These are phyloP conservation scores for Lanistes nyassanus DNA, from an alignment of 1,140 invertebrate genomes.

Conservation along the genomic window DNA sequence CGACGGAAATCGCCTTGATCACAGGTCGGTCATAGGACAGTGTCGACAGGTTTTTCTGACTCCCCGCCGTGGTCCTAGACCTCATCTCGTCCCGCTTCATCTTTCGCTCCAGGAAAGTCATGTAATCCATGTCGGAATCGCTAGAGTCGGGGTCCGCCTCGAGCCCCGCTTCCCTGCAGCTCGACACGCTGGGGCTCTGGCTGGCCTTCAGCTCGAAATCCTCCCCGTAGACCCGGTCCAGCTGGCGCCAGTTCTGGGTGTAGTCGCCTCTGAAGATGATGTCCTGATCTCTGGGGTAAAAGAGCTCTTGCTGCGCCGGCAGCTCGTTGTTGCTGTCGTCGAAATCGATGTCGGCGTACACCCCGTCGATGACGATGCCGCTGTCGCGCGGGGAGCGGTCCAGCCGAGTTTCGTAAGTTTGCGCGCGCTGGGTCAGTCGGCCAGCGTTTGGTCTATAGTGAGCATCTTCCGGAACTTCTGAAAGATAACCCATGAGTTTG, in stretches of 20 bases:
- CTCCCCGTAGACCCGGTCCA: background rate
- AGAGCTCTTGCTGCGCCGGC: conserved; percentile 1
- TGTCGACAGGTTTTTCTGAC: background rate
- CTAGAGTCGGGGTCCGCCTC: conserved; percentile 15
- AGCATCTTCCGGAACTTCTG: too few species aligned
- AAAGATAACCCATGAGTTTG: too few species aligned
- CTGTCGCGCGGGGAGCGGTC: conserved; percentile 16
- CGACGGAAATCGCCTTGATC: background rate
- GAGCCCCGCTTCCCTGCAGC: too few species aligned
- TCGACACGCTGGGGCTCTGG: too few species aligned
- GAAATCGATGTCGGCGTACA: conserved; percentile 3
- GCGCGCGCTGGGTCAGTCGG: conserved; percentile 12
- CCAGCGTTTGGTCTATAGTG: background rate
- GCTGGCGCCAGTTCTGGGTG: conserved; percentile 12
- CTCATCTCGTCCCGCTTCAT: conserved; percentile 2
- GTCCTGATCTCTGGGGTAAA: conserved; percentile 30
- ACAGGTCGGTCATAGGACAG: background rate
- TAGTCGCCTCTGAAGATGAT: conserved; percentile 31
- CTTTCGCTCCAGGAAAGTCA: conserved; percentile 30
- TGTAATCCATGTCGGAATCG: conserved; percentile 33
- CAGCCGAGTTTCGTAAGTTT: background rate
- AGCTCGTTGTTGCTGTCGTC: background rate
- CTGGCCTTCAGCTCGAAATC: background rate
- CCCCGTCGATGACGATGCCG: conserved; percentile 10
- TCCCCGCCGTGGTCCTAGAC: background rate